A percentile compares a stretch with the other conserved stretches of the same genome.
These are phyloP conservation scores for Antheraea mylitta DNA, from an alignment of 1,140 invertebrate genomes.

Conservation along the genomic window DNA sequence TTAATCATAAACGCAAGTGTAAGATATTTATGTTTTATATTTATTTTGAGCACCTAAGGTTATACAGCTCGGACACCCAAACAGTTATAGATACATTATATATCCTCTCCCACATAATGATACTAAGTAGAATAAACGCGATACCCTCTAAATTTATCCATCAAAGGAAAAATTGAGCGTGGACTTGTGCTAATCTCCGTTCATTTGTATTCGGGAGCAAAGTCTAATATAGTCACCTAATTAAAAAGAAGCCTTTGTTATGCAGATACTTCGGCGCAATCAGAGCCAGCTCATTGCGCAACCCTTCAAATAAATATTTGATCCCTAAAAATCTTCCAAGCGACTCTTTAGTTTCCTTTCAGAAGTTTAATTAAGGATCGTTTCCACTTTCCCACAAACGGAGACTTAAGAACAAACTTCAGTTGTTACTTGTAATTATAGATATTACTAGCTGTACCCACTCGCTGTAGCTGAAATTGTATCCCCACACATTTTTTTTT, in stretches of 20 bases:
- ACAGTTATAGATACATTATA: neutral
- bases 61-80: too few species aligned
- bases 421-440: neutral
- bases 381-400: neutral
- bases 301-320: slow-evolving; percentile 9
- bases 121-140: neutral
- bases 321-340: slow-evolving; percentile 6
- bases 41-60: too few species aligned
- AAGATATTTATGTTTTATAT: too few species aligned
- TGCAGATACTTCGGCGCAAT: slow-evolving; percentile 11
- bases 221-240: slow-evolving; percentile 10
- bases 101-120: neutral
- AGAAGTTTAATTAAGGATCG: neutral
- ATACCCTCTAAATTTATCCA: neutral
- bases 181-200: slow-evolving; percentile 6
- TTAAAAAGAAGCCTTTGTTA: slow-evolving; percentile 9
- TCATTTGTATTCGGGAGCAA: slow-evolving; percentile 7
- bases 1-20: too few species aligned
- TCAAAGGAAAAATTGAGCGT: neutral
- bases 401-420: neutral
- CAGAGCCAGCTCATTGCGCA: slow-evolving; percentile 1
- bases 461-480: too few species aligned
- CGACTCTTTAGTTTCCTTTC: slow-evolving; percentile 6
- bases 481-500: too few species aligned
- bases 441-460: too few species aligned